These are phyloP conservation scores for Ginglymostoma cirratum DNA, from an alignment of 2,113 vertebrate genomes.

Conservation along the genomic window DNA sequence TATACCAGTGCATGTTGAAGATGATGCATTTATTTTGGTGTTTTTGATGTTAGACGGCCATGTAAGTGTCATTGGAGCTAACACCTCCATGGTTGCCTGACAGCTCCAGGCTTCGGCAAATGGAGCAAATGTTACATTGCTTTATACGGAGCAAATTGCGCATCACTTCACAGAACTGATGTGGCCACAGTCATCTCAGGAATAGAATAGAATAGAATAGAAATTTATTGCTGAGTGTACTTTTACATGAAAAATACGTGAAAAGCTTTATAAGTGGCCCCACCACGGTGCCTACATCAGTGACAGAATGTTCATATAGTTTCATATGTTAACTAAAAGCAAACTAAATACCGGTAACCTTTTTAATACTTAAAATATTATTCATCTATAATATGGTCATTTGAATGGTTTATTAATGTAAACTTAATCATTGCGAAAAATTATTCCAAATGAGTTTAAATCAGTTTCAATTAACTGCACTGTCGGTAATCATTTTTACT, in stretches of 20 bases:
- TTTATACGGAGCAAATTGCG: background rate
- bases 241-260: too few relatives aligned
- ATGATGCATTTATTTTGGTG: background rate
- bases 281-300: too few relatives aligned
- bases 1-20: background rate
- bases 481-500: background rate
- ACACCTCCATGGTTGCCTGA: background rate
- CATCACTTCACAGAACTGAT: background rate
- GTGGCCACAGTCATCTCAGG: background rate
- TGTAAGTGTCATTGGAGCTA: background rate
- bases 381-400: background rate
- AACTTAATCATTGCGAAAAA: background rate
- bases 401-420: background rate
- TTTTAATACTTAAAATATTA: background rate
- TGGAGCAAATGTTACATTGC: background rate
- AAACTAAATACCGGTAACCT: constrained; percentile 4
- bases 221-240: too few relatives aligned
- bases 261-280: too few relatives aligned
- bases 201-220: too few relatives aligned
- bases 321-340: background rate
- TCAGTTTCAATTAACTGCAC: background rate
- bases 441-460: background rate
- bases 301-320: background rate
- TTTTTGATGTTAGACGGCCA: background rate
- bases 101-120: background rate